Base-by-base conservation (phyloP, 2,888 invertebrate species). In the Leptarthrus brevirostris region DNA sequence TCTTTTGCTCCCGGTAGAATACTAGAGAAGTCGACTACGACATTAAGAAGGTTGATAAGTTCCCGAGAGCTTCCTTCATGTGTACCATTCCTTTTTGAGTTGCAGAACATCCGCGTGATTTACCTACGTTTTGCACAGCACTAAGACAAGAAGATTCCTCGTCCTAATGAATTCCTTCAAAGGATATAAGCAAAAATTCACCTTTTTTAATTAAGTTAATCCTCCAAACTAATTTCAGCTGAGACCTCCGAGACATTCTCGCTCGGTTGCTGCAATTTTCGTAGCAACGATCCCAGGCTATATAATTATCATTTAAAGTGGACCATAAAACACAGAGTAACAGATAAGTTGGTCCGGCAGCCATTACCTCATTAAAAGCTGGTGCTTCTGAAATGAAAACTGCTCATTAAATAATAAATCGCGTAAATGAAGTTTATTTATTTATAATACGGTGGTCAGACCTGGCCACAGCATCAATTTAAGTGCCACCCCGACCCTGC, bases 371-470 rank as follows among this genome's bases (percentile, higher is more conserved):
- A 64, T 64, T 64, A 64, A 64, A 34, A 22, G 64, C 36, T 24
- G 64, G 16, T 58, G 47, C 24, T n/a, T n/a, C 44, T 36, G 8
- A 24, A 64, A 64, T 64, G 44, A 64, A 64, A 64, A 44, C 64
- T 64, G 64, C 64, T 64, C 64, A 64, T 64, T 64, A 64, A 64
- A 64, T 64, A 64, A 64, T 64, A 64, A 64, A 64, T 64, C 64
- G 64, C 24, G 44, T 64, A 40, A 64, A 64, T 44, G 64, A 44
- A 64, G 44, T 64, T 64, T 64, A 64, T 64, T 64, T 64, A 64
- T 64, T 64, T 64, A 64, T 64, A 64, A 64, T 44, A 24, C 18
- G 24, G 64, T 64, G 24, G 64, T 44, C 44, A 34, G 36, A 12
- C 20, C 14, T 12, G n/a, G 64, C 64, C 40, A 24, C 64, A 64